Conservation (phyloP, 2,888 invertebrate genomes). For the Idaea biselata region DNA sequence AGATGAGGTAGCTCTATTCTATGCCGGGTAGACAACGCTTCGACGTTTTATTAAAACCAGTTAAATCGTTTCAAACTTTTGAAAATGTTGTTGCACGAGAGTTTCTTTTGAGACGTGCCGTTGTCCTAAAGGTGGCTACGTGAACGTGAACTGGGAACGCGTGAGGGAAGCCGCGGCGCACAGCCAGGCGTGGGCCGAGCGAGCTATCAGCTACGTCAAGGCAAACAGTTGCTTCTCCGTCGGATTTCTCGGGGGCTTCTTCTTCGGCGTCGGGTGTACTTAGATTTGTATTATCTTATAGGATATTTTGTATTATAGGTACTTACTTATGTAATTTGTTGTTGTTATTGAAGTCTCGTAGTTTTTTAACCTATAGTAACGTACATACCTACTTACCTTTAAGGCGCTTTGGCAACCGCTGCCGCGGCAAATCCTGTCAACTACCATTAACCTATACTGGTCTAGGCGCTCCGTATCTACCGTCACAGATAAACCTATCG, state of each 20-base stretch:
- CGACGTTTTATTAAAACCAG: not conserved
- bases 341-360: not conserved
- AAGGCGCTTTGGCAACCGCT: no score
- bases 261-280: conserved; percentile 88
- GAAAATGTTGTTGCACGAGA: no score
- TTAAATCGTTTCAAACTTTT: not conserved
- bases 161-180: conserved; percentile 87
- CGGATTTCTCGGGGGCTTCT: conserved; percentile 91
- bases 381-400: not conserved
- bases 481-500: no score
- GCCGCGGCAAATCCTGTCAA: no score
- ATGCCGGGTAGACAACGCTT: no score
- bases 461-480: no score
- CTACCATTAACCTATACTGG: no score
- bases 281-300: not conserved
- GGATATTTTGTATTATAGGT: conserved; percentile 20
- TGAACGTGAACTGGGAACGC: conserved; percentile 93
- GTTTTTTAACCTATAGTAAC: not conserved
- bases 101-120: no score
- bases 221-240: conserved; percentile 86
- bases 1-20: no score
- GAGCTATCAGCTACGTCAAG: conserved; percentile 81
- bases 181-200: conserved; percentile 87
- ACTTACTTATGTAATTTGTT: not conserved
- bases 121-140: conserved; percentile 83